Base-by-base conservation (phyloP, 2,113 vertebrate species). In the Redunca redunca region DNA sequence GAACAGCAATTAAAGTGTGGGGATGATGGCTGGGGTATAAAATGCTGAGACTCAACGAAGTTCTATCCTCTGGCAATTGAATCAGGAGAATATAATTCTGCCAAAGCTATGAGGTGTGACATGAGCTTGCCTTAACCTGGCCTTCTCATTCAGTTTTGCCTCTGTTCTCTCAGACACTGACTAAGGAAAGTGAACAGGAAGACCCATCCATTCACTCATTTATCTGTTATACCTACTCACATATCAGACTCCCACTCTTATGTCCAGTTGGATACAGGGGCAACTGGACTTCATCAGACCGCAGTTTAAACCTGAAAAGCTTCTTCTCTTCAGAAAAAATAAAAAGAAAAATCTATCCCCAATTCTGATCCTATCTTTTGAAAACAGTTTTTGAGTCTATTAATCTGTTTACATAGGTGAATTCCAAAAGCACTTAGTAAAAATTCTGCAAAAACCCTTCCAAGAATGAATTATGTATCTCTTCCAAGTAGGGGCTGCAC, bases 311-410 rank as follows among this genome's bases (percentile, higher is more conserved):
- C 53, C 48, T 4, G 7, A 95, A 97, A 88, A 48, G 1, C 30
- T 74, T 67, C 83, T 91, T 93, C 25, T 96, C 10, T 71, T 91
- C 46, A 62, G 33, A 84, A 96, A 83, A 15, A 89, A n/a, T 52
- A 78, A 97, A 90, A 90, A 64, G 95, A 88, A 95, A 92, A 95
- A 62, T 62, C 52, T 46, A 52, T 33, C 17, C n/a, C 23, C 33
- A 36, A 40, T 90, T 91, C 19, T 53, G 8, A 96, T 43, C 21
- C 25, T 36, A n/a, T 33, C 74, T 96, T 97, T 97, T 94, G 13
- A 91, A 97, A 93, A 89, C 53, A 28, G 8, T 55, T 96, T 96
- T 92, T 60, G 58, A 85, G 30, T 90, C n/a, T 53, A 92, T 85
- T 82, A 93, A 60, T 90, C 52, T 64, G 21, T 92, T 90, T 90